Conservation (phyloP, 2,888 invertebrate genomes). For the Ornithoptera priamus region DNA sequence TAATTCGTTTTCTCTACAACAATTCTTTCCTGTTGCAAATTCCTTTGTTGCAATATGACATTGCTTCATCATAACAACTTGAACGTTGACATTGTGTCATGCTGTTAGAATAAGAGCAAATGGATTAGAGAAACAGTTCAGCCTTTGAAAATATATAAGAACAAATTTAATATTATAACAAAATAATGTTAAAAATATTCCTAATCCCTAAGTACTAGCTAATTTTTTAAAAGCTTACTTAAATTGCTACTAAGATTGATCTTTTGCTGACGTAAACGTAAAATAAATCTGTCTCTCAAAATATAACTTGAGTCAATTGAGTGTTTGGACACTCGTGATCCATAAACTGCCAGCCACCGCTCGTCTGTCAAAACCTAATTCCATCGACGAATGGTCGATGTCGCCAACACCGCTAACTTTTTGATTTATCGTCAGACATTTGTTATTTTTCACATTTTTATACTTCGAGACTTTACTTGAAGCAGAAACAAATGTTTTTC, state of each 20-base stretch:
- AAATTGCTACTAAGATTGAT: background rate
- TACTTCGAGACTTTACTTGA: constrained; percentile 7
- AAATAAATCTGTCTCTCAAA: constrained; percentile 3
- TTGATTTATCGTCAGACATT: constrained; percentile 66
- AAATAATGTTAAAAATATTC: too few species aligned
- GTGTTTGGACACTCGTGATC: constrained; percentile 41
- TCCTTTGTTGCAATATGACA: constrained; percentile 10
- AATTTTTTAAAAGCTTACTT: background rate
- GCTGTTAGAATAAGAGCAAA: background rate
- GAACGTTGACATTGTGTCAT: constrained; percentile 16
- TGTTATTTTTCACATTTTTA: constrained; percentile 44
- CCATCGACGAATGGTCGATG: constrained; percentile 54
- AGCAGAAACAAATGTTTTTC: constrained; percentile 10
- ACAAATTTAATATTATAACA: too few species aligned
- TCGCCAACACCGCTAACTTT: constrained; percentile 51
- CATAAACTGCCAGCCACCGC: constrained; percentile 43
- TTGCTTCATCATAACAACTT: constrained; percentile 10
- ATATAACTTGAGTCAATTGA: constrained; percentile 19
- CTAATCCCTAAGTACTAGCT: background rate
- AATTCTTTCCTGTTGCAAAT: constrained; percentile 4
- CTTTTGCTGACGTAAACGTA: background rate
- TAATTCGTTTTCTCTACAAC: constrained; percentile 11
- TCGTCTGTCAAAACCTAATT: constrained; percentile 56
- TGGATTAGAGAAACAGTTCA: too few species aligned
- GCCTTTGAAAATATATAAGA: too few species aligned